Evolutionary conservation across 2,888 invertebrate genomes (phyloP), one percentile per base, ranked within the genome.

Genomic region (Phragmatobia fuliginosa): DNA sequence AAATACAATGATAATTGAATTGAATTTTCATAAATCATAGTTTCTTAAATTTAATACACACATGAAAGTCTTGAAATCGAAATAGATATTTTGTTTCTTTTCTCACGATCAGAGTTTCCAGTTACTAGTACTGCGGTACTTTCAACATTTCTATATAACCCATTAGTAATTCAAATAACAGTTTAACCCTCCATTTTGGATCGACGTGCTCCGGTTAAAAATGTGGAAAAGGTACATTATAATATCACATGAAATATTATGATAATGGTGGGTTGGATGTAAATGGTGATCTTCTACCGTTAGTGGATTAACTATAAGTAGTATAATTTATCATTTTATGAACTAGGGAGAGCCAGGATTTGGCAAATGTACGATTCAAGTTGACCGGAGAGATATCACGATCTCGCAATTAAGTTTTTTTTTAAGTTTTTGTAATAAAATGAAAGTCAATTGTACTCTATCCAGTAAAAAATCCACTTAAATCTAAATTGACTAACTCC

Each of bases 211-310:
- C 61, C 16, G 66, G 32, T 67, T 64, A 36, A 32, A 52, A 69
- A 78, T 45, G 38, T 62, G 31, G 21, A 49, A 56, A 60, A 61
- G 68, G 62, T 64, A 18, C 8, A 49, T 66, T 56, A 63, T 45
- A 66, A 38, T 70, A 58, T 32, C 60, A 31, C 64, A 70, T 66
- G 58, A 70, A 70, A 70, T 70, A 70, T 70, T 70, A 70, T 62
- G 62, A 45, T 70, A 41, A 70, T 62, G 10, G 59, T 52, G 25
- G 25, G 18, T 33, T n/a, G 28, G 28, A 56, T 56, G 56, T 28
- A 16, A 56, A 25, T 28, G 25, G 16, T 10, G 49, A 52, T 33
- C 32, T 63, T 6, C 25, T 33, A 33, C 32, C 25, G 49, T 3
- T 63, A 8, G 31, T 32, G 10, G 36, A 36, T 7, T 11, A 62